Evolutionary conservation across 2,797 vertebrate species (phyloP).

Genomic region (Phoxinus dragarum): DNA sequence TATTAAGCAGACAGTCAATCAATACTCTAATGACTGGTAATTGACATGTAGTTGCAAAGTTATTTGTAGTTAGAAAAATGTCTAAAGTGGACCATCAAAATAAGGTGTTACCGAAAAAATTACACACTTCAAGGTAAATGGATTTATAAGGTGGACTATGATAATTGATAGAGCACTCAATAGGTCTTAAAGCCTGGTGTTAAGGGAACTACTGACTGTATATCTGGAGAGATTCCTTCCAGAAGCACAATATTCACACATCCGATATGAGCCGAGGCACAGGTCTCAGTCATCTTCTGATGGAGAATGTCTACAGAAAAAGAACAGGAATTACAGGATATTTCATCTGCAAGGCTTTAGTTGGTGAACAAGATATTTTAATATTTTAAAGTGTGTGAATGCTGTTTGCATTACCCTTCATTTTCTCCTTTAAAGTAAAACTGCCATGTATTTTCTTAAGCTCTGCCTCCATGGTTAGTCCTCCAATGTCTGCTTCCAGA

Average conservation of each 20-base stretch:
- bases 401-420: slow-evolving; percentile 86
- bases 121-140: neutral
- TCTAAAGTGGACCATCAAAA: neutral
- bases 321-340: neutral
- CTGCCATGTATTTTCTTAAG: slow-evolving; percentile 98
- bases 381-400: neutral
- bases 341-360: neutral
- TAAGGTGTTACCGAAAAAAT: neutral
- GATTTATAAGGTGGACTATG: neutral
- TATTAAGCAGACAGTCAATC: neutral
- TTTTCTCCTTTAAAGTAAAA: slow-evolving; percentile 97
- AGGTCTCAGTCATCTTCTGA: slow-evolving; percentile 99
- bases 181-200: neutral
- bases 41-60: neutral
- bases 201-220: slow-evolving; percentile 86
- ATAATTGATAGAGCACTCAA: neutral
- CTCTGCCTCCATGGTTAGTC: slow-evolving; percentile 97
- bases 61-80: neutral
- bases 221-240: slow-evolving; percentile 96
- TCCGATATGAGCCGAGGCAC: slow-evolving; percentile 96
- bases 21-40: neutral
- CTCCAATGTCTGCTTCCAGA: slow-evolving; percentile 96
- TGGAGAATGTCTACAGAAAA: slow-evolving; percentile 89
- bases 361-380: neutral
- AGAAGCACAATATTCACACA: slow-evolving; percentile 97